Evolutionary conservation across 1,140 invertebrate species (phyloP), one percentile per base, ranked within the genome.

Genomic region (Drosophila athabasca): DNA sequence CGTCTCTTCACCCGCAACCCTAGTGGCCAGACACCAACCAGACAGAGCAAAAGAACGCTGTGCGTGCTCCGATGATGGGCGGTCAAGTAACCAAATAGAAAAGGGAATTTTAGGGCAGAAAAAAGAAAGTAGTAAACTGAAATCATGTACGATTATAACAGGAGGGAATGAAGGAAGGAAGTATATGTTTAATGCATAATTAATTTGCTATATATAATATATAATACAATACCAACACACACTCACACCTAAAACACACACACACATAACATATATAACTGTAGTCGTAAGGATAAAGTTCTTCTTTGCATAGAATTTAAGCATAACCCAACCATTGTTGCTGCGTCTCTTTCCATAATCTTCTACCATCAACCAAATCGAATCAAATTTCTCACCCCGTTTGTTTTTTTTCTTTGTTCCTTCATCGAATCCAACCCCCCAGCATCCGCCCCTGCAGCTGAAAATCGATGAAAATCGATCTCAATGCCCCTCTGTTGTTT

Each of bases 221-320:
- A 39, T 39, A 39, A 55, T 35, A 62, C 24, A 62, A 29, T 17
- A 67, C 48, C 51, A 17, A 69, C 53, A 55, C 22, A 76, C 54
- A 35, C 43, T 60, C 50, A 51, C 45, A 43, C 35, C 39, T 60
- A 45, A 71, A 17, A 79, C 55, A 71, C 48, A 52, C 57, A 48
- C 13, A 67, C 48, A 65, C 49, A 68, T 53, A 62, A 22, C 62
- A 39, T 39, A 70, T 57, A 73, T n/a, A 64, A 73, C 35, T 73
- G 52, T 88, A 87, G 66, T 51, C 13, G 50, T 89, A 88, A 89
- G 76, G 44, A 70, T 50, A 83, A 76, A 88, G 79, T 89, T 88
- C 76, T 83, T 76, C 52, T 79, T 82, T 85, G 79, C 66, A 49
- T 88, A 88, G 66, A 43, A 22, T 53, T 67, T 88, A 83, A 79